A percentile compares a stretch with the other conserved stretches of the same genome.
Evolutionary conservation across 2,113 vertebrate species (phyloP).

Genomic region (Misgurnus mizolepis): DNA sequence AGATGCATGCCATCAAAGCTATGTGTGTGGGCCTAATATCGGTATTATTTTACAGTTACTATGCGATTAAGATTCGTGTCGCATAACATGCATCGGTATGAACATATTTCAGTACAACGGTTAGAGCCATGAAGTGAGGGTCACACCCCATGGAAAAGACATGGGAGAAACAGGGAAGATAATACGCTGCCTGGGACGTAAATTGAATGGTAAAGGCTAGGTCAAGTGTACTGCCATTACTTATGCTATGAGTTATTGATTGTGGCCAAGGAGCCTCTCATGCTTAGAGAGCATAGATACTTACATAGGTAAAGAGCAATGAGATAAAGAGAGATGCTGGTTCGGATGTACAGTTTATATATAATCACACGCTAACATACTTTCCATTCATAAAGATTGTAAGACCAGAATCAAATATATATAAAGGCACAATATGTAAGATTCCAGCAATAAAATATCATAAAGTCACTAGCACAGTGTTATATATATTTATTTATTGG

Average conservation of each 20-base stretch:
- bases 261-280: constrained; percentile 18
- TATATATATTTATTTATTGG: no score
- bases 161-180: constrained; percentile 18
- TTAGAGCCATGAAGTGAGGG: not conserved
- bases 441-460: no score
- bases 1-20: not conserved
- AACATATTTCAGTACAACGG: not conserved
- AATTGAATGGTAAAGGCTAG: constrained; percentile 54
- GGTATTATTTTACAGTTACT: not conserved
- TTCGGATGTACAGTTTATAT: not conserved
- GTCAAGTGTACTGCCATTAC: constrained; percentile 56
- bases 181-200: constrained; percentile 47
- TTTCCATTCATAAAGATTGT: not conserved
- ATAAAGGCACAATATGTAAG: no score
- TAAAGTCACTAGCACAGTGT: no score
- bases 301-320: not conserved
- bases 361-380: not conserved
- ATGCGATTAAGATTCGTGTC: not conserved
- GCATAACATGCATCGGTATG: not conserved
- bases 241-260: constrained; percentile 54
- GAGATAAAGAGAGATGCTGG: not conserved
- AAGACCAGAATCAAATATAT: no score
- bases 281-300: constrained; percentile 22
- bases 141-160: constrained; percentile 4
- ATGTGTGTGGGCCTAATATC: not conserved